phyloP scores from a whole-genome alignment of 2,888 invertebrate genomes.

The Ligdia adustata region DNA sequence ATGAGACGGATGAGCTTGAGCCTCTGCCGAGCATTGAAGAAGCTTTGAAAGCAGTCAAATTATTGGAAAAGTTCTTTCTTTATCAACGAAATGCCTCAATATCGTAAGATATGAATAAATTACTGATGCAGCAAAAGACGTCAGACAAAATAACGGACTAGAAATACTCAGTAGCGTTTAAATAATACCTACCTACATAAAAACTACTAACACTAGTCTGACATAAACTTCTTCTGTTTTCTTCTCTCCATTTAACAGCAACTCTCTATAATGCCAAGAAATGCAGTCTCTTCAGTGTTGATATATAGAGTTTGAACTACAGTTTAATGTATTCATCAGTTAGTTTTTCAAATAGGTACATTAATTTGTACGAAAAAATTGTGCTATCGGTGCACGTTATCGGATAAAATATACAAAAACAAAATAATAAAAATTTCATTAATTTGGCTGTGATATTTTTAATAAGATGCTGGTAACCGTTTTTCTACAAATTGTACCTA shows the following conservation, averaged over 20 bases:
- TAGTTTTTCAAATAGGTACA: no score
- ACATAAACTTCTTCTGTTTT: slow-evolving; percentile 17
- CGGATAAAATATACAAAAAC: no score
- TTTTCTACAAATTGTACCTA: no score
- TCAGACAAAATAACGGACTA: slow-evolving; percentile 8
- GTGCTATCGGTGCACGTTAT: no score
- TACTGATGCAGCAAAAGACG: slow-evolving; percentile 10
- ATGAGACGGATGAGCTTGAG: slow-evolving; percentile 25
- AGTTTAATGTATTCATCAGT: no score
- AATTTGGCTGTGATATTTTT: no score
- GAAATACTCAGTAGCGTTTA: not conserved
- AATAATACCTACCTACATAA: slow-evolving; percentile 1
- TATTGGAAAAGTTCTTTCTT: slow-evolving; percentile 13
- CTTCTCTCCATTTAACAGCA: slow-evolving; percentile 9
- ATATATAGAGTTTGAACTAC: not conserved
- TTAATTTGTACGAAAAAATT: no score
- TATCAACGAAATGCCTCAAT: slow-evolving; percentile 13
- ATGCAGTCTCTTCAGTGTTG: not conserved
- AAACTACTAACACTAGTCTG: slow-evolving; percentile 13
- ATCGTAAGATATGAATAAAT: slow-evolving; percentile 14
- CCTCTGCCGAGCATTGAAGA: slow-evolving; percentile 1
- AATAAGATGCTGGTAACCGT: no score
- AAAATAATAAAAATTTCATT: no score
- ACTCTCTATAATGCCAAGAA: not conserved
- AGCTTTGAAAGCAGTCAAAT: slow-evolving; percentile 4